Evolutionary conservation across 2,888 invertebrate genomes (phyloP).

Genomic region (Clepsis dumicolana): DNA sequence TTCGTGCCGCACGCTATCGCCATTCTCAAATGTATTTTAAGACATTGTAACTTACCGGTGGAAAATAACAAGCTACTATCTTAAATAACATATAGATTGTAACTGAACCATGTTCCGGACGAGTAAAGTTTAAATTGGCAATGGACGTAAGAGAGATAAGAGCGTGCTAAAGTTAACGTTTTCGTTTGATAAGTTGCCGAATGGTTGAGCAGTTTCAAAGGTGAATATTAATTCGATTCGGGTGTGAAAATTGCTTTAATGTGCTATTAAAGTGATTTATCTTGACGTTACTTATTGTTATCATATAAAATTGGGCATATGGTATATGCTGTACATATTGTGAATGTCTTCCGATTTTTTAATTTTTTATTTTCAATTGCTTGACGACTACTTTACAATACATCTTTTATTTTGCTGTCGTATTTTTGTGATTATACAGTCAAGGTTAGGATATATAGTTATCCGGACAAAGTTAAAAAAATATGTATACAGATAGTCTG

Average conservation of each 20-base stretch:
- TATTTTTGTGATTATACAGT: too few species aligned
- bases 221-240: not conserved
- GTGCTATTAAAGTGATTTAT: not conserved
- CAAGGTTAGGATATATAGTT: too few species aligned
- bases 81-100: not conserved
- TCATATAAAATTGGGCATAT: too few species aligned
- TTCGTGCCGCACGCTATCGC: slow-evolving; percentile 1
- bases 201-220: not conserved
- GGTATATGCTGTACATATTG: too few species aligned
- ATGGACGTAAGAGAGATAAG: not conserved
- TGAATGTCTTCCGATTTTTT: too few species aligned
- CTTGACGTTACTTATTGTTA: not conserved
- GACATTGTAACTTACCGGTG: not conserved
- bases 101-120: not conserved
- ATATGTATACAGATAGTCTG: too few species aligned
- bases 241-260: not conserved
- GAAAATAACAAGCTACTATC: not conserved
- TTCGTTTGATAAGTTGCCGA: slow-evolving; percentile 2
- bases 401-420: too few species aligned
- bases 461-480: too few species aligned
- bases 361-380: too few species aligned
- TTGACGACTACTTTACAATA: too few species aligned
- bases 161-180: not conserved
- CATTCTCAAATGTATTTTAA: not conserved
- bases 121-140: not conserved